Base-by-base conservation (phyloP, 1,140 invertebrate species). In the Eciton burchellii region DNA sequence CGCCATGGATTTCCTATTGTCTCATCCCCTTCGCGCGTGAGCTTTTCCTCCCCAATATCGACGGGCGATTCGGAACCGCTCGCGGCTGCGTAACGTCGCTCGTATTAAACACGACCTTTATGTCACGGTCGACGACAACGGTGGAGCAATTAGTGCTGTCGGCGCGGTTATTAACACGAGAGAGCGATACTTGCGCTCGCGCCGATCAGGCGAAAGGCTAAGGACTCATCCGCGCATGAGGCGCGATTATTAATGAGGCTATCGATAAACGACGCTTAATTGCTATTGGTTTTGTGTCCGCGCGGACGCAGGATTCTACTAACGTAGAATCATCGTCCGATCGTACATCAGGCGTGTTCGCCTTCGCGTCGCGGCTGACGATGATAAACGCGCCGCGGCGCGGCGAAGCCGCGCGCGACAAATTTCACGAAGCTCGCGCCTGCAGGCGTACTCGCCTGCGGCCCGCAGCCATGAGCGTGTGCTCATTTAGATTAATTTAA, bases 261-360 rank as follows among this genome's bases (percentile, higher is more conserved):
- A 76, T 76, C 72, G 59, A 79, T 79, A 68, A 79, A 70, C 74
- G 63, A 6, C 24, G 63, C 49, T 79, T 79, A 79, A 79, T 79
- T 79, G 74, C 74, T 70, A 79, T 79, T 81, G 57, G 35, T 81
- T 81, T 81, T 71, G 70, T 73, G 3, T 56, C 54, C 56, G 57
- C n/a, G 66, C 49, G 76, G 6, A 16, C 9, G 19, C 26, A 24
- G 4, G 12, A n/a, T n/a, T n/a, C n/a, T n/a, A n/a, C n/a, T 29
- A 26, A 74, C 19, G 79, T 60, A 60, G 45, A 81, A 72, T 81
- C 79, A 52, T 60, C 57, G 41, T 72, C 12, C 56, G 56, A 60
- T 26, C 70, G 45, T 81, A 73, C 56, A 43, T 81, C 66, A 76
- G 66, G 19, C n/a, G n/a, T 62, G 70, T 76, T 74, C 24, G 47